phyloP scores from a whole-genome alignment of 2,888 invertebrate species.

The Sphaerophoria rueppellii region DNA sequence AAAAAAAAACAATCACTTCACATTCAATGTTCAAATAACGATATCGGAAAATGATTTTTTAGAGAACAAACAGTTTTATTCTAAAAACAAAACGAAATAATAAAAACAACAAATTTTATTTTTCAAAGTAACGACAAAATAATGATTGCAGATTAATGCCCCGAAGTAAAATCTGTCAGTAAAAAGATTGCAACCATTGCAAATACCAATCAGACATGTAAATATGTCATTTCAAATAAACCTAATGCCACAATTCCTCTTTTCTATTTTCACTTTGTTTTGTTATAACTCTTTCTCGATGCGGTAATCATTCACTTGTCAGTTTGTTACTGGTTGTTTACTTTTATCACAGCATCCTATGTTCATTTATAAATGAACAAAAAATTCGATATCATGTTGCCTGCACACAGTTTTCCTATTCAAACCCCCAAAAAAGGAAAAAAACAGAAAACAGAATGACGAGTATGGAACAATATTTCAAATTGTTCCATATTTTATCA shows the following conservation, averaged over 20 bases:
- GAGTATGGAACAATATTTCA: slow-evolving; percentile 46
- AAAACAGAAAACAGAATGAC: slow-evolving; percentile 25
- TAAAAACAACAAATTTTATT: neutral
- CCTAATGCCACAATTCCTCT: slow-evolving; percentile 9
- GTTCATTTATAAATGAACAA: neutral
- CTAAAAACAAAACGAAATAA: neutral
- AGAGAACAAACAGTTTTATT: neutral
- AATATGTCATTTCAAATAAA: slow-evolving; percentile 42
- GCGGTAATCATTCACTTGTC: slow-evolving; percentile 49
- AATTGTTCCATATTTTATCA: slow-evolving; percentile 50
- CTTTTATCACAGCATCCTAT: slow-evolving; percentile 12
- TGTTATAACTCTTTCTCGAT: slow-evolving; percentile 11
- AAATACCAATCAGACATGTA: slow-evolving; percentile 58
- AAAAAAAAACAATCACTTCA: too few relatives aligned
- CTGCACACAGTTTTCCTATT: slow-evolving; percentile 25
- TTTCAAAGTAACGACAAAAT: neutral
- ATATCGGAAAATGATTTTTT: too few relatives aligned
- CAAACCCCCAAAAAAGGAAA: slow-evolving; percentile 16
- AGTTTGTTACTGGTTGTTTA: slow-evolving; percentile 49
- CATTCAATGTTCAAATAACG: too few relatives aligned
- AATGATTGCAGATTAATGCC: neutral
- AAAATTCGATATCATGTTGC: slow-evolving; percentile 3
- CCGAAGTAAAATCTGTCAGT: slow-evolving; percentile 3
- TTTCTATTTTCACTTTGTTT: neutral
- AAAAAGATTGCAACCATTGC: slow-evolving; percentile 13